Percentiles rank a stretch among this genome's conserved stretches.
phyloP scores from a whole-genome alignment of 2,113 vertebrate species.

The Fukomys damarensis region DNA sequence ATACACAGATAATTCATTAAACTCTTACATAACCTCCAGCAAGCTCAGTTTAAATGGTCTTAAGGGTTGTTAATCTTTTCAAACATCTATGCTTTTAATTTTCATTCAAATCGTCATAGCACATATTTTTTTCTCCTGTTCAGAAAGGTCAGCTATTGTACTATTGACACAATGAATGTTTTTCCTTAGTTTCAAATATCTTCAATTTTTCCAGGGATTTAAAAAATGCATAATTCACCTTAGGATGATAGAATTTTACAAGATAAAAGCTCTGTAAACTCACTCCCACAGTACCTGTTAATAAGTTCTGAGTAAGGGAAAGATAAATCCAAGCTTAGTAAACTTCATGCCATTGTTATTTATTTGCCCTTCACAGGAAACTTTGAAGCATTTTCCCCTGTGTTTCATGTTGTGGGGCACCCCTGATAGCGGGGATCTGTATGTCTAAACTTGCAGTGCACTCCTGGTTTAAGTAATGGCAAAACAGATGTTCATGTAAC shows the following conservation, averaged over 20 bases:
- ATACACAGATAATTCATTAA: not conserved
- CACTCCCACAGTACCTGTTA: not conserved
- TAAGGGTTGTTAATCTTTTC: not conserved
- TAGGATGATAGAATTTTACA: not conserved
- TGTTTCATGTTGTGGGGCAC: not conserved
- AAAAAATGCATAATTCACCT: not conserved
- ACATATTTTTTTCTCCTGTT: not conserved
- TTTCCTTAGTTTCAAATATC: not conserved
- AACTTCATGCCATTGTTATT: not conserved
- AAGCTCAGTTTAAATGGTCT: not conserved
- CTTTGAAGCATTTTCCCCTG: not conserved
- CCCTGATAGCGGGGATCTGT: not conserved
- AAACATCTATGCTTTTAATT: not conserved
- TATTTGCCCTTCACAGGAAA: not conserved
- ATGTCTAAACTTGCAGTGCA: fast-evolving
- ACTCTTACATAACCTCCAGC: not conserved
- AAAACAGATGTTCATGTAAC: not conserved
- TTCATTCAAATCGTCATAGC: not conserved
- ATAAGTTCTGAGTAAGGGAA: not conserved
- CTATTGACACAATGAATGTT: no score
- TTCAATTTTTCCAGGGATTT: not conserved
- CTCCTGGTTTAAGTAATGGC: not conserved
- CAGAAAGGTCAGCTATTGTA: not conserved
- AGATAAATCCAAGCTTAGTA: not conserved
- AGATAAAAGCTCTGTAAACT: not conserved